A percentile compares a stretch with the other conserved stretches of the same genome.
Evolutionary conservation across 1,140 invertebrate genomes (phyloP).

Genomic region (Eufriesea mexicana): DNA sequence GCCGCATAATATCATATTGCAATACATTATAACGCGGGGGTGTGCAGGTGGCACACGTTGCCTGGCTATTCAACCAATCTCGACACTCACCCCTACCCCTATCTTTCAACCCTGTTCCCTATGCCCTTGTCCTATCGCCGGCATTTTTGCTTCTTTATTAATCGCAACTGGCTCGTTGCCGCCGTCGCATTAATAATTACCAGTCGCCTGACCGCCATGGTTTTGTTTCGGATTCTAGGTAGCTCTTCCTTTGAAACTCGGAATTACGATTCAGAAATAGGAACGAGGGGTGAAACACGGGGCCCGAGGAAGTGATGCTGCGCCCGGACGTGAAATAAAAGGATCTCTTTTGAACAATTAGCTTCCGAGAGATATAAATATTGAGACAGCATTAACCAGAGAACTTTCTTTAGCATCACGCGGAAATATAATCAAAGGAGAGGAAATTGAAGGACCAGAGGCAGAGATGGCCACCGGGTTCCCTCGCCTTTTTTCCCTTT

Average conservation of each 20-base stretch:
- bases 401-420: not conserved
- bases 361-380: conserved; percentile 18
- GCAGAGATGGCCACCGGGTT: not conserved
- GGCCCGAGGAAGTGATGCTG: not conserved
- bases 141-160: not conserved
- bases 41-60: conserved; percentile 54
- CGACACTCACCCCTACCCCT: not conserved
- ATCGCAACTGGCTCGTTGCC: not conserved
- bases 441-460: not conserved
- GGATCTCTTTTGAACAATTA: conserved; percentile 27
- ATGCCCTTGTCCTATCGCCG: not conserved
- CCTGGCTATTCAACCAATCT: conserved; percentile 61
- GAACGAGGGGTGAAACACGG: not conserved
- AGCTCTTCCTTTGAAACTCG: not conserved
- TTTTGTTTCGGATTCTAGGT: conserved; percentile 2
- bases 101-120: too few species aligned
- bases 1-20: conserved; percentile 76
- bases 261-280: conserved; percentile 3
- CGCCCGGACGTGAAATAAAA: not conserved
- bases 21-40: conserved; percentile 68
- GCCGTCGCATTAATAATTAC: conserved; percentile 10
- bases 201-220: not conserved
- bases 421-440: conserved; percentile 25
- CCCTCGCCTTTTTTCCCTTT: not conserved
- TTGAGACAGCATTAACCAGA: conserved; percentile 24